Evolutionary conservation across 2,888 invertebrate species (phyloP), one percentile per base, ranked within the genome.

Genomic region (Hipparchia sbordonii): DNA sequence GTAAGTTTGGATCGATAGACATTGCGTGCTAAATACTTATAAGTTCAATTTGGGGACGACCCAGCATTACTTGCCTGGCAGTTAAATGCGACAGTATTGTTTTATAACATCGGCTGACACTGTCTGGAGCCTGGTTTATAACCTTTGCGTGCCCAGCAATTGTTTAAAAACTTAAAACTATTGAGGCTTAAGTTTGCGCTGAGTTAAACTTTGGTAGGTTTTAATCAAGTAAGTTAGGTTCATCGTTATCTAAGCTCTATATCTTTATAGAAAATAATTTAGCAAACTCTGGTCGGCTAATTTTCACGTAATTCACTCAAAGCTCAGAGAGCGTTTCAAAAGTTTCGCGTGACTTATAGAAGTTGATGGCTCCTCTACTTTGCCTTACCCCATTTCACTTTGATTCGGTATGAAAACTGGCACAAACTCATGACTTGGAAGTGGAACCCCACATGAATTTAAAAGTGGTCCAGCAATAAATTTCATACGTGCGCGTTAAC

Each of bases 11-110:
- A 51, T 63, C 63, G 48, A 63, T 63, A 48, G 23, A 13, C 48
- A 12, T 63, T 6, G 63, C 63, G 63, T 63, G 63, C 63, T 63
- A 63, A 51, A 63, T 63, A 63, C 63, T 63, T 63, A 63, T 63
- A 63, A 52, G 52, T 65, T 52, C 33, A 51, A 13, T 51, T 65
- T 52, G 63, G 6, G 48, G 23, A 51, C 9, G 63, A 33, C 9
- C 46, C 23, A 23, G 23, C 23, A 3, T 23, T 63, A 51, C 63
- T 13, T 6, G 9, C 8, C 46, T 51, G 48, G 6, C 45, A 62
- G 62, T 62, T 62, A 4, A 60, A 60, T 39, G 51, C 52, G 52
- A 65, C 63, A 13, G 59, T 10, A 33, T 65, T 33, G 51, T 65
- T 51, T 51, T 23, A 65, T 51, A 39, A 2, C 9, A 12, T 13